A percentile compares a stretch with the other conserved stretches of the same genome.
Conservation (phyloP, 2,888 invertebrate species). For the Pecten maximus region DNA sequence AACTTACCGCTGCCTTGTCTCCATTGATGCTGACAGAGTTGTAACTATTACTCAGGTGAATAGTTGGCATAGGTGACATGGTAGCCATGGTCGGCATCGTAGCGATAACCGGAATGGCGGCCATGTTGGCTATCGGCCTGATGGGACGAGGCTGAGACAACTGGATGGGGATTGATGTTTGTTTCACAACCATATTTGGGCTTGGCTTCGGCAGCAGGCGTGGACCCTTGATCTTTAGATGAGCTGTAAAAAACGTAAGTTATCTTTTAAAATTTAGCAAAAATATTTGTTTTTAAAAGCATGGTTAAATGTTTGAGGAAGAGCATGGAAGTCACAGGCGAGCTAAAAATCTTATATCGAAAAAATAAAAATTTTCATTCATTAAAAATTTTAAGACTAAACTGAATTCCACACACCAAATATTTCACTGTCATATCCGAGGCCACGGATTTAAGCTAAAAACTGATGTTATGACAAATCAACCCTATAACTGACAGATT, state of each 20-base stretch:
- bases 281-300: no score
- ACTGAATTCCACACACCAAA: no score
- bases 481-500: no score
- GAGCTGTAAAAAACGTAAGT: constrained; percentile 39
- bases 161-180: background rate
- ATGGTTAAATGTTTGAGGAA: no score
- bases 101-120: constrained; percentile 42
- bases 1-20: constrained; percentile 33
- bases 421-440: no score
- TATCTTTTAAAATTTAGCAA: background rate
- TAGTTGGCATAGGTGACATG: constrained; percentile 22
- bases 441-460: no score
- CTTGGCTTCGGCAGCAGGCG: constrained; percentile 17
- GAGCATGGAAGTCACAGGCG: no score
- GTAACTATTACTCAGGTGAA: background rate
- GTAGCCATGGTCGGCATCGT: constrained; percentile 33
- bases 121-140: constrained; percentile 38
- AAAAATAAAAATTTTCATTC: no score
- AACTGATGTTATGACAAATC: no score
- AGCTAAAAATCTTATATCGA: no score
- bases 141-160: constrained; percentile 45
- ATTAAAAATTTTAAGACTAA: no score
- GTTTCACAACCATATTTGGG: background rate
- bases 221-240: constrained; percentile 39
- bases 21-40: background rate